phyloP scores from a whole-genome alignment of 1,140 invertebrate species.

The Drosophila prosaltans region DNA sequence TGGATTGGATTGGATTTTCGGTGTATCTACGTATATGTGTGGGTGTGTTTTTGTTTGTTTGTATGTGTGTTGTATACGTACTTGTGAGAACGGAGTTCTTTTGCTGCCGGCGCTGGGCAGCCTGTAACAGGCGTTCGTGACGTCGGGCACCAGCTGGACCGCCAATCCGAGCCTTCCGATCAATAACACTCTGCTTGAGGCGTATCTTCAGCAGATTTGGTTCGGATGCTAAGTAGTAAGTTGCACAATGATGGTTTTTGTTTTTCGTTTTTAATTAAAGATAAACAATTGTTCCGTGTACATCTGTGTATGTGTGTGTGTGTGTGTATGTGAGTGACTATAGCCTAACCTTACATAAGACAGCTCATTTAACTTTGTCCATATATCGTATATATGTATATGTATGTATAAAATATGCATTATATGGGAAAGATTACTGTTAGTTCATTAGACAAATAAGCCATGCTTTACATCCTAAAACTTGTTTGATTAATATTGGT shows the following conservation, averaged over 20 bases:
- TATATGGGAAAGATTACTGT: not conserved
- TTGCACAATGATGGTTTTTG: conserved; percentile 27
- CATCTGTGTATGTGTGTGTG: not conserved
- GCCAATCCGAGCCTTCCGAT: conserved; percentile 89
- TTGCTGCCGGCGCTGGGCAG: conserved; percentile 87
- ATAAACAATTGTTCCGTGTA: not conserved
- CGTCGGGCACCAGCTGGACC: conserved; percentile 93
- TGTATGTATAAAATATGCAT: not conserved
- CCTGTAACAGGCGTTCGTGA: conserved; percentile 89
- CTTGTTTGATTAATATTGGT: not conserved
- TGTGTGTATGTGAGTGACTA: not conserved
- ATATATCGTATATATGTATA: too few relatives aligned
- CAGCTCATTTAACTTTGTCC: too few relatives aligned
- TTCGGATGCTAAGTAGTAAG: conserved; percentile 92
- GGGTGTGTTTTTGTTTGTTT: conserved; percentile 25
- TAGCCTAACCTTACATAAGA: not conserved
- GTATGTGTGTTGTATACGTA: conserved; percentile 84
- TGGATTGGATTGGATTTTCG: not conserved
- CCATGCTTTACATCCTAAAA: not conserved
- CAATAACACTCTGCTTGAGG: conserved; percentile 97
- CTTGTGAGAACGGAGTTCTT: conserved; percentile 90
- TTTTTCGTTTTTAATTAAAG: not conserved
- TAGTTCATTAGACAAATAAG: conserved; percentile 10
- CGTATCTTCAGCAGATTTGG: conserved; percentile 98
- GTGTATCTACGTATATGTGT: conserved; percentile 23